A percentile compares a stretch with the other conserved stretches of the same genome.
phyloP scores from a whole-genome alignment of 2,888 invertebrate species.

The Drosophila leonis region DNA sequence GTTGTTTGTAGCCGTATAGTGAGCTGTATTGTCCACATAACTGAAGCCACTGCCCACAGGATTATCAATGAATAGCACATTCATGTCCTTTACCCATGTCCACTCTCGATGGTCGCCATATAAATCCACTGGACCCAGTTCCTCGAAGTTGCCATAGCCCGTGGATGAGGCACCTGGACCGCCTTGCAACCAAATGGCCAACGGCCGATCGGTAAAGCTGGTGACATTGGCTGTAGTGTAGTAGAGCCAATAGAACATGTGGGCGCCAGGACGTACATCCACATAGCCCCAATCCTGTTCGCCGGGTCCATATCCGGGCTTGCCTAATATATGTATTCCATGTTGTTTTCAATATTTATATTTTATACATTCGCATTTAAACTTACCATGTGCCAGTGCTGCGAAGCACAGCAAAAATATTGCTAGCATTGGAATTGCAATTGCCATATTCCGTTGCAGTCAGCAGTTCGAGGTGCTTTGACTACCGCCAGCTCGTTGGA shows the following conservation, averaged over 20 bases:
- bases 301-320: conserved; percentile 87
- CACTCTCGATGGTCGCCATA: conserved; percentile 88
- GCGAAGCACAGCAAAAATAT: conserved; percentile 45
- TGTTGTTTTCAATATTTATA: neutral
- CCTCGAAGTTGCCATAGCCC: conserved; percentile 93
- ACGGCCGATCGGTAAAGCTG: conserved; percentile 88
- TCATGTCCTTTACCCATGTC: conserved; percentile 92
- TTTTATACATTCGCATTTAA: neutral
- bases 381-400: conserved; percentile 40
- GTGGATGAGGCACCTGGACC: conserved; percentile 93
- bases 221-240: conserved; percentile 89
- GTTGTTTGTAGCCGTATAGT: conserved; percentile 87
- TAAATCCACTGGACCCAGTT: conserved; percentile 91
- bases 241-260: conserved; percentile 96
- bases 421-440: conserved; percentile 16
- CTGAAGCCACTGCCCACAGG: conserved; percentile 96
- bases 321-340: conserved; percentile 77
- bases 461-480: conserved; percentile 19
- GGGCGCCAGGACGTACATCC: conserved; percentile 90
- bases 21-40: conserved; percentile 88
- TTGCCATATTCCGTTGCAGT: conserved; percentile 33
- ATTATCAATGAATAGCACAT: conserved; percentile 94
- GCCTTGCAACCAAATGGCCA: conserved; percentile 95
- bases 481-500: neutral
- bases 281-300: conserved; percentile 92